Conservation (phyloP, 2,888 invertebrate genomes). For the Drosophila fulvimacula region DNA sequence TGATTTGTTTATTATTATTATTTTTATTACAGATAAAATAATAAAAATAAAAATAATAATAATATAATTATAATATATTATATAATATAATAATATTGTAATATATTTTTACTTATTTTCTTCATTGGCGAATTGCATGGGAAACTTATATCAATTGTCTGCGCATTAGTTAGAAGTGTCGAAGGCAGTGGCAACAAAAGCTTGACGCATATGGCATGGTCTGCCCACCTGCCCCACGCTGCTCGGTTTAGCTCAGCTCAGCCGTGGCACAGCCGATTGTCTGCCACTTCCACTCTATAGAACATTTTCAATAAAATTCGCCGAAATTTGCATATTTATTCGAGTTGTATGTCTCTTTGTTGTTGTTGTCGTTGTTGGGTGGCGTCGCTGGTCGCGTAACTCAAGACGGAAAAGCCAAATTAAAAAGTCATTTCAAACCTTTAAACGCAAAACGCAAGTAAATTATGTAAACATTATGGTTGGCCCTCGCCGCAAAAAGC, state of each 20-base stretch:
- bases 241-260: neutral
- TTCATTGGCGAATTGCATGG: constrained; percentile 8
- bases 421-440: constrained; percentile 80
- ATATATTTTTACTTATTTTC: neutral
- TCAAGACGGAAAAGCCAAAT: constrained; percentile 77
- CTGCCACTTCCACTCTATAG: constrained; percentile 40
- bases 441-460: constrained; percentile 74
- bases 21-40: too few relatives aligned
- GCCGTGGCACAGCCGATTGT: constrained; percentile 15
- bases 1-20: too few relatives aligned
- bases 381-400: constrained; percentile 57
- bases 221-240: neutral
- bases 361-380: constrained; percentile 1
- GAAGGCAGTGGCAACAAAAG: constrained; percentile 35
- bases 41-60: too few relatives aligned
- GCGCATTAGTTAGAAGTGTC: constrained; percentile 15
- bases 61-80: too few relatives aligned
- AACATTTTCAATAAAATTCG: constrained; percentile 71
- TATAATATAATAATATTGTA: too few relatives aligned
- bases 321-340: constrained; percentile 77
- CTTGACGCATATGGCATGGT: constrained; percentile 36
- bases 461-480: constrained; percentile 80
- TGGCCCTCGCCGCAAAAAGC: constrained; percentile 41
- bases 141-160: constrained; percentile 27
- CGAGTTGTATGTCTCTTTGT: constrained; percentile 46